Evolutionary conservation across 2,888 invertebrate genomes (phyloP).

Genomic region (Drosophila fungiperda): DNA sequence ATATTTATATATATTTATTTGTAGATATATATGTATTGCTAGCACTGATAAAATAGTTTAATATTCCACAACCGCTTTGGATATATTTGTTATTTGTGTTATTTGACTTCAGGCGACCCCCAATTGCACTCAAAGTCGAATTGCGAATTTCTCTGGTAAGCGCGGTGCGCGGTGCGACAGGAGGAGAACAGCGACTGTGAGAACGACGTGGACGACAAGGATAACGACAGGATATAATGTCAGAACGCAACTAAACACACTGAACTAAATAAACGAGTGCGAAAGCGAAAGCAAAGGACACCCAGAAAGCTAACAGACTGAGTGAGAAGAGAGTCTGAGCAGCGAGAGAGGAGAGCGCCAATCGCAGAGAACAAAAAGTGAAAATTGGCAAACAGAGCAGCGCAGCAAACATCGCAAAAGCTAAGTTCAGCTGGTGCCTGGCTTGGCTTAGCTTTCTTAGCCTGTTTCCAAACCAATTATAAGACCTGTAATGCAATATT

Average conservation of each 20-base stretch:
- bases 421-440: constrained; percentile 28
- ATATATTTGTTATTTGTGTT: constrained; percentile 1
- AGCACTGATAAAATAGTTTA: background rate
- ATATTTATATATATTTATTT: background rate
- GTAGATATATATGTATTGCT: background rate
- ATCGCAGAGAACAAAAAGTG: constrained; percentile 3
- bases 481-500: background rate
- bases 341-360: constrained; percentile 35
- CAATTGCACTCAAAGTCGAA: constrained; percentile 62
- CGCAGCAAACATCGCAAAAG: constrained; percentile 18
- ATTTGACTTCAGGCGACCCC: constrained; percentile 37
- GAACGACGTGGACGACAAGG: constrained; percentile 61
- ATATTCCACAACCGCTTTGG: background rate
- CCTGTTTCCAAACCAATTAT: background rate
- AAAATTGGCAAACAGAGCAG: constrained; percentile 7
- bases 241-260: constrained; percentile 77
- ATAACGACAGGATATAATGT: constrained; percentile 74
- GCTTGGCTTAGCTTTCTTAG: constrained; percentile 36
- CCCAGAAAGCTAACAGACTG: constrained; percentile 51
- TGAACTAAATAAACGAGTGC: constrained; percentile 78
- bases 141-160: constrained; percentile 48
- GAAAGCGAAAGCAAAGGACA: constrained; percentile 80
- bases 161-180: constrained; percentile 36
- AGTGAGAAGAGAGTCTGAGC: constrained; percentile 25
- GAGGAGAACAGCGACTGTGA: constrained; percentile 38